phyloP scores from a whole-genome alignment of 2,888 invertebrate species.

The Siphonodentalium dalli region DNA sequence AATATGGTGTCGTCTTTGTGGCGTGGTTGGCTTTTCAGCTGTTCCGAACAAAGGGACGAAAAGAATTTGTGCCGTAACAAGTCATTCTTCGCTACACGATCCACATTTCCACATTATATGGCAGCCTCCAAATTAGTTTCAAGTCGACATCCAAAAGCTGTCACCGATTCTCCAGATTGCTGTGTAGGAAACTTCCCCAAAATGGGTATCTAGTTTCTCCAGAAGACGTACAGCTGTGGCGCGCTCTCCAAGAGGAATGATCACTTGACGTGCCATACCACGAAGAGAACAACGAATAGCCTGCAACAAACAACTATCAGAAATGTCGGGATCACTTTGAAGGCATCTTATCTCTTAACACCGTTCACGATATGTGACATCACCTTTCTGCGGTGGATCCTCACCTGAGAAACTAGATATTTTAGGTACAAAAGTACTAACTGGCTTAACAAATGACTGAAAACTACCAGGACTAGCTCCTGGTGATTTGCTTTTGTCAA shows the following conservation, averaged over 20 bases:
- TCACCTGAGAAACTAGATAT: constrained; percentile 14
- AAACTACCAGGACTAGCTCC: no score
- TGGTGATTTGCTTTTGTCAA: no score
- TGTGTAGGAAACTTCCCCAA: constrained; percentile 15
- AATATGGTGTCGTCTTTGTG: constrained; percentile 20
- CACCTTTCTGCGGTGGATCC: constrained; percentile 19
- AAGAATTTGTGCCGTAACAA: constrained; percentile 21
- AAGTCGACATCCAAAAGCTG: constrained; percentile 21
- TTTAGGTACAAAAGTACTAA: no score
- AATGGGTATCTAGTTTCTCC: constrained; percentile 9
- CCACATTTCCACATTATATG: constrained; percentile 13
- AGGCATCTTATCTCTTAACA: constrained; percentile 11
- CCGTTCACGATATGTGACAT: constrained; percentile 16
- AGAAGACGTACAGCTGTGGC: constrained; percentile 9
- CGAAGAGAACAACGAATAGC: constrained; percentile 14
- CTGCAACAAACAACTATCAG: neutral
- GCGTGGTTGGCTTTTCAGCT: constrained; percentile 11
- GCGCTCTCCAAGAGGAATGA: constrained; percentile 16
- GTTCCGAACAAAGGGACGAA: constrained; percentile 12
- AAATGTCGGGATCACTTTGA: constrained; percentile 1
- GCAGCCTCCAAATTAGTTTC: constrained; percentile 13
- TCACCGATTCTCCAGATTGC: constrained; percentile 13
- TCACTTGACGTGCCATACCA: constrained; percentile 17
- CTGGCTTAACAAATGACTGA: no score
- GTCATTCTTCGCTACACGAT: constrained; percentile 14